Evolutionary conservation across 2,797 vertebrate species (phyloP).

Genomic region (Benthosema pterotum): DNA sequence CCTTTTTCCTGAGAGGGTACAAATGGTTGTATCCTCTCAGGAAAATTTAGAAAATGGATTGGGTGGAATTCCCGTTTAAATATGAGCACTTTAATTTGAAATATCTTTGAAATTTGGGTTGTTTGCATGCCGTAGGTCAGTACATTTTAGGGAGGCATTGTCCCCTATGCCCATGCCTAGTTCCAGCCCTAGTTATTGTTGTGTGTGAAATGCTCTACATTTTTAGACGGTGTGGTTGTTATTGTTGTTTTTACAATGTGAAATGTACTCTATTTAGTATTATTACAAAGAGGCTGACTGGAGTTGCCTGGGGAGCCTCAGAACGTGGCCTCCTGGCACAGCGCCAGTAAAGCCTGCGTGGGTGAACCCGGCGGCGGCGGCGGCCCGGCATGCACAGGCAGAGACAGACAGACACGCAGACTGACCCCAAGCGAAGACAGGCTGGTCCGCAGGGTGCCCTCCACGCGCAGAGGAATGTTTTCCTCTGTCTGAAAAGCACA

Average conservation of each 20-base stretch:
- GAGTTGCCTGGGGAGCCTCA: conserved; percentile 20
- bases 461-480: conserved; percentile 71
- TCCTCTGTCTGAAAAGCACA: conserved; percentile 72
- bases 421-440: conserved; percentile 80
- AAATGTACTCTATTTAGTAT: conserved; percentile 36
- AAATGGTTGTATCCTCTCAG: too few species aligned
- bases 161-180: too few species aligned
- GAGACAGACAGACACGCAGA: conserved; percentile 34
- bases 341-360: conserved; percentile 43
- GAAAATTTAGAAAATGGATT: too few species aligned
- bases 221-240: not conserved
- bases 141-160: too few species aligned
- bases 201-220: too few species aligned
- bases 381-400: conserved; percentile 42
- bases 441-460: conserved; percentile 77
- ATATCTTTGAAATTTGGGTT: too few species aligned
- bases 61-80: too few species aligned
- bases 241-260: conserved; percentile 20
- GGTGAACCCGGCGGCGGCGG: conserved; percentile 11
- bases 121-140: too few species aligned
- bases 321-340: conserved; percentile 43
- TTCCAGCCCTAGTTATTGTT: too few species aligned
- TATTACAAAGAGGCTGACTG: conserved; percentile 19
- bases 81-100: too few species aligned
- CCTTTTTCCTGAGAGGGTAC: too few species aligned